Conservation (phyloP, 2,113 vertebrate genomes). For the Trogon surrucura region DNA sequence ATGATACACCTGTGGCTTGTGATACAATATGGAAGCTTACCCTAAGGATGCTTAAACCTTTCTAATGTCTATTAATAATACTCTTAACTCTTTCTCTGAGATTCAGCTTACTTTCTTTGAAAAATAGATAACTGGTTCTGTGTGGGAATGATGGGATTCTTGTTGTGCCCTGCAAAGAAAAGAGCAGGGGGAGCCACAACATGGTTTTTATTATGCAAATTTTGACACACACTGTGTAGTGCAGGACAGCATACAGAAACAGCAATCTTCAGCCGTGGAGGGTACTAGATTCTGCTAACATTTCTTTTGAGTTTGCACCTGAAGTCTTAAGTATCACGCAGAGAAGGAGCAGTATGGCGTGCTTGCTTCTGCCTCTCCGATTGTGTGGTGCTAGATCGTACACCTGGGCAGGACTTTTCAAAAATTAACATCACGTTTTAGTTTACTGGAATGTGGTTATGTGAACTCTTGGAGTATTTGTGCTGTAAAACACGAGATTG, state of each 20-base stretch:
- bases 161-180: not conserved
- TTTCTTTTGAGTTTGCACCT: not conserved
- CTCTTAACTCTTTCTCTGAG: not conserved
- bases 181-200: not conserved
- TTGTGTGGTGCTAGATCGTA: not conserved
- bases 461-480: not conserved
- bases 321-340: not conserved
- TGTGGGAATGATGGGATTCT: not conserved
- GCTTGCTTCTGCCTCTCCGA: not conserved
- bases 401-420: not conserved
- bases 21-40: not conserved
- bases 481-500: not conserved
- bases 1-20: not conserved
- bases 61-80: not conserved
- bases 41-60: not conserved
- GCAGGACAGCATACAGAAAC: not conserved
- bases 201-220: not conserved
- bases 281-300: not conserved
- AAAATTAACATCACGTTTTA: not conserved
- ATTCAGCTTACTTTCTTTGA: not conserved
- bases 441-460: not conserved
- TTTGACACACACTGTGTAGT: too few relatives aligned
- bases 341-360: not conserved
- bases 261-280: not conserved
- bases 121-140: not conserved